A percentile compares a stretch with the other conserved stretches of the same genome.
Conservation (phyloP, 2,888 invertebrate species). For the Acanthosepion esculentum region DNA sequence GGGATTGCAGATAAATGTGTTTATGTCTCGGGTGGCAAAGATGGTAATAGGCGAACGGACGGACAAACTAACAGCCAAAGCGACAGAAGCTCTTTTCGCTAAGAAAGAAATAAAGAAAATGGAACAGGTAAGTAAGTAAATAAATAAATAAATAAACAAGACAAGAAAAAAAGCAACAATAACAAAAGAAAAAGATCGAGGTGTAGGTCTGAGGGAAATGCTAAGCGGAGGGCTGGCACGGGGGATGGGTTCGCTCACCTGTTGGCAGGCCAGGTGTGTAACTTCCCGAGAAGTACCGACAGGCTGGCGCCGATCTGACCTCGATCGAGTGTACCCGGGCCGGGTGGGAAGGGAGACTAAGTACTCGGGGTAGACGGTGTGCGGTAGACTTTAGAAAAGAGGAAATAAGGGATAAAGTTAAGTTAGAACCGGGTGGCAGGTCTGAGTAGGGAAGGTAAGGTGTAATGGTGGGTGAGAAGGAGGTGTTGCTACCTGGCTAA, state of each 20-base stretch:
- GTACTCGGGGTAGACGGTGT: too few relatives aligned
- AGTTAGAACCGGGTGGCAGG: not conserved
- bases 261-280: conserved; percentile 10
- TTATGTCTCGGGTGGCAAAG: conserved; percentile 11
- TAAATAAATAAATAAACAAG: not conserved
- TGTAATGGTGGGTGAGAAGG: not conserved
- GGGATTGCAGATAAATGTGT: not conserved
- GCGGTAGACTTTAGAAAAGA: too few relatives aligned
- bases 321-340: conserved; percentile 12
- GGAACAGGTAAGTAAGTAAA: not conserved
- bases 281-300: conserved; percentile 23
- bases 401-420: conserved; percentile 1
- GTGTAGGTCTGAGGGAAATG: not conserved
- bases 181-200: too few relatives aligned
- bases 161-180: not conserved
- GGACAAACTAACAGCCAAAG: not conserved
- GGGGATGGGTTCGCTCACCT: not conserved
- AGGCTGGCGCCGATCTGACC: conserved; percentile 33
- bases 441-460: not conserved
- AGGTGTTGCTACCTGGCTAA: not conserved
- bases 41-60: not conserved
- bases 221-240: not conserved
- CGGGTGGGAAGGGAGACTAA: not conserved
- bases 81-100: not conserved
- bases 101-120: not conserved